Conservation (phyloP, 2,888 invertebrate genomes). For the Uropetala carovei region DNA sequence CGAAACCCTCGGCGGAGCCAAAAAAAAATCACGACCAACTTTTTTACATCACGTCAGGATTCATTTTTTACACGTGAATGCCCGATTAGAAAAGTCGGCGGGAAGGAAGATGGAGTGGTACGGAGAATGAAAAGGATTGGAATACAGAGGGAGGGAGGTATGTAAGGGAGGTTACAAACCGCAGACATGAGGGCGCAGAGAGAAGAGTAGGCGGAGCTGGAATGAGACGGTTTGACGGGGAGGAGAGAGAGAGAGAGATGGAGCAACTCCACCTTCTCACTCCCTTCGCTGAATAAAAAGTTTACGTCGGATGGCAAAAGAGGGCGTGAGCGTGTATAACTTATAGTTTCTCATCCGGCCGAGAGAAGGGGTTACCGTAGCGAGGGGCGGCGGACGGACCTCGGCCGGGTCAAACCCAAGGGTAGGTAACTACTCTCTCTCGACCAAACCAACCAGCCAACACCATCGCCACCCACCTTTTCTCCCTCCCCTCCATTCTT, state of each 20-base stretch:
- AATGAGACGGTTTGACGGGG: not conserved
- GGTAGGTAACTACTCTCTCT: not conserved
- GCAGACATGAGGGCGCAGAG: not conserved
- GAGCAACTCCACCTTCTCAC: not conserved
- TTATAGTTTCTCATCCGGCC: not conserved
- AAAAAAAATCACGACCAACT: too few relatives aligned
- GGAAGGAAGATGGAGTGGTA: not conserved
- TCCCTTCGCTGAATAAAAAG: constrained; percentile 9
- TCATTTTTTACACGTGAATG: too few relatives aligned
- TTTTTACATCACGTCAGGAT: too few relatives aligned
- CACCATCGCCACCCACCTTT: not conserved
- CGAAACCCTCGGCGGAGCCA: too few relatives aligned
- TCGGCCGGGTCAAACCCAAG: too few relatives aligned
- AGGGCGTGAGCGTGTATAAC: not conserved
- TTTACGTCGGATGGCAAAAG: not conserved
- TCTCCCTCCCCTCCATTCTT: not conserved
- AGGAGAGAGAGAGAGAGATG: too few relatives aligned
- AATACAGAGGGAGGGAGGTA: not conserved
- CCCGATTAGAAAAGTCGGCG: not conserved
- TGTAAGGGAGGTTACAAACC: not conserved
- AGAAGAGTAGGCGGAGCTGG: not conserved
- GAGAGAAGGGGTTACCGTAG: not conserved
- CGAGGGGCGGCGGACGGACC: not conserved
- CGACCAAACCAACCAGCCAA: not conserved
- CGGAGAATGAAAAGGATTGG: not conserved